Evolutionary conservation across 1,140 invertebrate species (phyloP).

Genomic region (Hormaphis cornu): DNA sequence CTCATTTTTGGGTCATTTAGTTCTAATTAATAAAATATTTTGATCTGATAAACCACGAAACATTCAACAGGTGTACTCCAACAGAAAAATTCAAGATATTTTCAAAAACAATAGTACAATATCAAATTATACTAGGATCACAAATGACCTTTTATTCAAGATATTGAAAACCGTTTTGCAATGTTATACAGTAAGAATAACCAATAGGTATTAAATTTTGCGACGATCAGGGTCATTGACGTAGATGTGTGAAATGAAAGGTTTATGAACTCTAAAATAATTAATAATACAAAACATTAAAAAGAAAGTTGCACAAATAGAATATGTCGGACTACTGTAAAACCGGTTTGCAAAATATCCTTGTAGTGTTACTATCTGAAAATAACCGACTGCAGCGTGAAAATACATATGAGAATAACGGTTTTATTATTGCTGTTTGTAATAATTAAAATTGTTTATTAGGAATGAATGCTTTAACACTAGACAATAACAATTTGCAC

Average conservation of each 20-base stretch:
- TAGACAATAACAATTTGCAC: not conserved
- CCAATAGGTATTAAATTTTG: not conserved
- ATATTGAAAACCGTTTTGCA: too few species aligned
- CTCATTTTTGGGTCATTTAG: too few species aligned
- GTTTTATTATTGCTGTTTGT: not conserved
- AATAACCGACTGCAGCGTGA: not conserved
- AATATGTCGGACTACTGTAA: not conserved
- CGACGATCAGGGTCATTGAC: slow-evolving; percentile 6
- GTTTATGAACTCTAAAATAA: slow-evolving; percentile 22
- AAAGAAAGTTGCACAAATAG: slow-evolving; percentile 4
- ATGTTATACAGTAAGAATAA: too few species aligned
- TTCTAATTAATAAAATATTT: too few species aligned
- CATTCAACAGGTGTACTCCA: too few species aligned
- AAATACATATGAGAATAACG: not conserved
- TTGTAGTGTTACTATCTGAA: not conserved
- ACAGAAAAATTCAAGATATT: too few species aligned
- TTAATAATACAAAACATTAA: not conserved
- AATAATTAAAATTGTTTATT: not conserved
- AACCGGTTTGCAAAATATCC: not conserved
- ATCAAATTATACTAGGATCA: too few species aligned
- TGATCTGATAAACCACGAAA: too few species aligned
- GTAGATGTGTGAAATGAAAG: not conserved
- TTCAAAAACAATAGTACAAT: too few species aligned
- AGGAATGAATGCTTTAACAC: not conserved
- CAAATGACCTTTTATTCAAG: too few species aligned